These are phyloP conservation scores for Bimastos eiseni DNA, from an alignment of 2,888 invertebrate genomes.

Conservation along the genomic window DNA sequence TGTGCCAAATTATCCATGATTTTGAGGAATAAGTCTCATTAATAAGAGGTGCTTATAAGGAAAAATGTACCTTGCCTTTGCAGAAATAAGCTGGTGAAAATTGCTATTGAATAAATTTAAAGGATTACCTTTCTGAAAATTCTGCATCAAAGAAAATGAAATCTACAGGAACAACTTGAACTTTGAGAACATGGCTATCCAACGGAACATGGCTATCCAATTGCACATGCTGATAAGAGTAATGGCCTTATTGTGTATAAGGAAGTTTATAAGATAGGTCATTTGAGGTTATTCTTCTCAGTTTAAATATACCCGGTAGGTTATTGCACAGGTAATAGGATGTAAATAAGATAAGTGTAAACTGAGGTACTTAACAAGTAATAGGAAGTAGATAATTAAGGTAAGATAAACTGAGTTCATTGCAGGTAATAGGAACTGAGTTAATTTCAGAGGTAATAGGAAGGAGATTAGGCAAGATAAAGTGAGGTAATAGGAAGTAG, in stretches of 20 bases:
- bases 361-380: too few species aligned
- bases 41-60: not conserved
- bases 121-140: not conserved
- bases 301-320: too few species aligned
- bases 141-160: not conserved
- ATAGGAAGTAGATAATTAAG: too few species aligned
- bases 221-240: not conserved
- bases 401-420: too few species aligned
- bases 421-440: too few species aligned
- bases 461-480: not conserved
- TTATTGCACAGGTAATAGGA: too few species aligned
- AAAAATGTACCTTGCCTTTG: not conserved
- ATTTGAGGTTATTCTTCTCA: not conserved
- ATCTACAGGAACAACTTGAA: not conserved
- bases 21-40: too few species aligned
- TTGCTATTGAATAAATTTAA: not conserved
- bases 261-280: not conserved
- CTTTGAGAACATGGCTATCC: not conserved
- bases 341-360: too few species aligned
- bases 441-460: not conserved
- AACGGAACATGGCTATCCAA: not conserved
- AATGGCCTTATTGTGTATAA: not conserved
- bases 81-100: not conserved
- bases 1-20: too few species aligned
- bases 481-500: not conserved